A percentile compares a stretch with the other conserved stretches of the same genome.
phyloP scores from a whole-genome alignment of 2,888 invertebrate species.

The Cryptophagus acutangulus region DNA sequence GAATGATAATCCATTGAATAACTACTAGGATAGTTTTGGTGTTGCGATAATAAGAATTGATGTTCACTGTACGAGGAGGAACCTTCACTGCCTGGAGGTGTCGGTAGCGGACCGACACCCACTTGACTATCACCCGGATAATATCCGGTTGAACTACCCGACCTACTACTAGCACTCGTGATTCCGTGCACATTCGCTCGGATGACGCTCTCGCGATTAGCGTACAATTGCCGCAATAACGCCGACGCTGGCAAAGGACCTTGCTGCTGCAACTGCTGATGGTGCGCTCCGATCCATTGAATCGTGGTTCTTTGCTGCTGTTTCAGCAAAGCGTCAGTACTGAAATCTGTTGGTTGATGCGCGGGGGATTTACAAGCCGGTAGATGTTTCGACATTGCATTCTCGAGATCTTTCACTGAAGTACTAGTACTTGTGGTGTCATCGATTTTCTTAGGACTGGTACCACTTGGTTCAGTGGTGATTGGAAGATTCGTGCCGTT shows the following conservation, averaged over 20 bases:
- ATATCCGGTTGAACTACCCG: constrained; percentile 43
- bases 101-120: constrained; percentile 73
- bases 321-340: constrained; percentile 77
- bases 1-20: constrained; percentile 80
- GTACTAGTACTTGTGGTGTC: constrained; percentile 45
- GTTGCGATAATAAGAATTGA: constrained; percentile 54
- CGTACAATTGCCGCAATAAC: constrained; percentile 82
- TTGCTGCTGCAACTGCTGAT: constrained; percentile 55
- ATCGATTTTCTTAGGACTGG: constrained; percentile 50
- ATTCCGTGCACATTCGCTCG: constrained; percentile 73
- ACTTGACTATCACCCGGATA: constrained; percentile 57
- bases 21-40: constrained; percentile 57
- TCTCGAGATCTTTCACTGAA: constrained; percentile 88
- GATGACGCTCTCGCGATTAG: constrained; percentile 92
- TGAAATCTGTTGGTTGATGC: constrained; percentile 82
- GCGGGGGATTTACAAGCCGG: constrained; percentile 58
- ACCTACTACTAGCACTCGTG: constrained; percentile 46
- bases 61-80: constrained; percentile 68
- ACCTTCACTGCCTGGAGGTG: constrained; percentile 85
- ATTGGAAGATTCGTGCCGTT: constrained; percentile 53
- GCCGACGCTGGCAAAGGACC: constrained; percentile 80
- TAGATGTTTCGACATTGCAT: constrained; percentile 94
- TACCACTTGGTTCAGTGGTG: constrained; percentile 39
- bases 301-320: constrained; percentile 79
- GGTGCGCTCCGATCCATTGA: constrained; percentile 89